Conservation (phyloP, 23 tunicate species). For the Trididemnum miniatum region DNA sequence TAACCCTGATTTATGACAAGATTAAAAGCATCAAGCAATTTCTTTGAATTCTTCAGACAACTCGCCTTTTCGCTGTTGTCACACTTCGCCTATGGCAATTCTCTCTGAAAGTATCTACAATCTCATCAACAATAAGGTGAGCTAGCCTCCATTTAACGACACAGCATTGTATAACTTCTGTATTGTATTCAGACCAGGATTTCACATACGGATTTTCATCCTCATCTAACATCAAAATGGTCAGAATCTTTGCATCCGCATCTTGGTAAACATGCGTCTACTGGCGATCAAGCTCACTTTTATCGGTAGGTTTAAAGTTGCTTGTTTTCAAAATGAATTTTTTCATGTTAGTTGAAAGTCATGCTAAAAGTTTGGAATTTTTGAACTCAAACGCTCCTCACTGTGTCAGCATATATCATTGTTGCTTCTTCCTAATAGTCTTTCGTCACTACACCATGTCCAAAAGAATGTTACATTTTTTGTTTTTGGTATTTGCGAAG, state of each 20-base stretch:
- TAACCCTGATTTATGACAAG: too few relatives aligned
- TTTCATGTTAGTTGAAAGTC: too few relatives aligned
- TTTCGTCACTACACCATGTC: too few relatives aligned
- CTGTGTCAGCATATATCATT: too few relatives aligned
- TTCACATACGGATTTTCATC: background rate
- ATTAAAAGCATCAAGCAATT: too few relatives aligned
- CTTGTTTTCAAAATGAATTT: too few relatives aligned
- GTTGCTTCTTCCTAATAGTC: too few relatives aligned
- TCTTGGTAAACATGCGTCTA: background rate
- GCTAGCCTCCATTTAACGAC: background rate
- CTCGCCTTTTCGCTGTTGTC: too few relatives aligned
- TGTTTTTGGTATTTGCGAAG: too few relatives aligned
- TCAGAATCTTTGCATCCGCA: slow-evolving; percentile 34
- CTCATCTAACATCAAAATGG: slow-evolving; percentile 33
- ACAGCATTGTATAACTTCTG: background rate
- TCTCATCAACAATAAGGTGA: slow-evolving; percentile 5
- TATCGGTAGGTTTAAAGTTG: slow-evolving; percentile 36
- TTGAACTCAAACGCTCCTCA: too few relatives aligned
- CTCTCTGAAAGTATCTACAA: slow-evolving; percentile 37
- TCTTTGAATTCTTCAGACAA: background rate
- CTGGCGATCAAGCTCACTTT: background rate
- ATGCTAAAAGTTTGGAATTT: too few relatives aligned
- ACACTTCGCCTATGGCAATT: slow-evolving; percentile 28
- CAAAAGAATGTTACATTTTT: too few relatives aligned
- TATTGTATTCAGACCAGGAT: background rate